phyloP scores from a whole-genome alignment of 2,888 invertebrate genomes.

The Melitaea athalia region DNA sequence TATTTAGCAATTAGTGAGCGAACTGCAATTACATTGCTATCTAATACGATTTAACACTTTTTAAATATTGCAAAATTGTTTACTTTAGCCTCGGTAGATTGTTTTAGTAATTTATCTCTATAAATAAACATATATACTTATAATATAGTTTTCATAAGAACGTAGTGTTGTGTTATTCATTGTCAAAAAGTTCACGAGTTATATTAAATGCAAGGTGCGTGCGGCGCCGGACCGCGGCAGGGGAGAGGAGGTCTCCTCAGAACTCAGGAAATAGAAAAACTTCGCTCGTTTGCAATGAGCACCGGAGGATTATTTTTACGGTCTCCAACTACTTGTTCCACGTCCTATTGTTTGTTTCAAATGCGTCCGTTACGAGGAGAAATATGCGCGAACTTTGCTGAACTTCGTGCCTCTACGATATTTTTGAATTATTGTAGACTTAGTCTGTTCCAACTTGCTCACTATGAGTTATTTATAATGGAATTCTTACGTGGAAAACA shows the following conservation, averaged over 20 bases:
- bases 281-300: slow-evolving; percentile 38
- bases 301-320: slow-evolving; percentile 37
- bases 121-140: not conserved
- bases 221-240: not conserved
- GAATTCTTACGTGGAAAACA: too few species aligned
- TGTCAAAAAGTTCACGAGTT: slow-evolving; percentile 2
- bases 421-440: slow-evolving; percentile 6
- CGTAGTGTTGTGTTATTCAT: not conserved
- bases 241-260: slow-evolving; percentile 12
- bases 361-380: slow-evolving; percentile 11
- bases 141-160: too few species aligned
- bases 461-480: not conserved
- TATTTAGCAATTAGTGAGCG: too few species aligned
- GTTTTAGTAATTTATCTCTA: too few species aligned
- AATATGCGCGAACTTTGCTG: slow-evolving; percentile 18
- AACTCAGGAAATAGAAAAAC: slow-evolving; percentile 44
- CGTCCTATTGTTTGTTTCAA: slow-evolving; percentile 19
- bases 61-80: too few species aligned
- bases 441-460: not conserved
- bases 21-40: too few species aligned
- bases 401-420: not conserved
- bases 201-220: slow-evolving; percentile 32
- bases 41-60: too few species aligned
- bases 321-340: slow-evolving; percentile 18
- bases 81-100: too few species aligned